Percentiles rank a stretch among this genome's conserved stretches.
phyloP scores from a whole-genome alignment of 2,888 invertebrate genomes.

The Agriopis marginaria region DNA sequence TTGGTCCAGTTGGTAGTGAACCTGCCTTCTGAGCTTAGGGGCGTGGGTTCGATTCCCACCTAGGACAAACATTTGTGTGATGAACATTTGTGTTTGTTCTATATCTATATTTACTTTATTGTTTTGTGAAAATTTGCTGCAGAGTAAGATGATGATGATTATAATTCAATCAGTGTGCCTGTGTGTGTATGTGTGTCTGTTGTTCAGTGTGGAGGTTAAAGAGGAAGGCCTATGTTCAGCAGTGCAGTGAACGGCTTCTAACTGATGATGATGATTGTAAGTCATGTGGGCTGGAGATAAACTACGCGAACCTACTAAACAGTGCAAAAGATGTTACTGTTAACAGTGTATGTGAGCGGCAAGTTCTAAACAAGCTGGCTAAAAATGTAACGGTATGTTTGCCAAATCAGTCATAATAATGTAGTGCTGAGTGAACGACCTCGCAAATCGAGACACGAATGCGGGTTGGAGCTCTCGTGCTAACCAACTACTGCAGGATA shows the following conservation, averaged over 20 bases:
- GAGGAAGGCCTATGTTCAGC: no score
- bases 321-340: slow-evolving; percentile 16
- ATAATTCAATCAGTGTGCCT: no score
- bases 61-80: no score
- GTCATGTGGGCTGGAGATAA: slow-evolving; percentile 9
- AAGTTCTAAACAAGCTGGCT: slow-evolving; percentile 51
- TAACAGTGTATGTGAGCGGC: slow-evolving; percentile 22
- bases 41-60: no score
- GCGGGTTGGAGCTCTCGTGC: slow-evolving; percentile 47
- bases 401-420: slow-evolving; percentile 73
- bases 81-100: no score
- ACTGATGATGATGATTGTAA: background rate
- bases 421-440: slow-evolving; percentile 76
- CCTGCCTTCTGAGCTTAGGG: no score
- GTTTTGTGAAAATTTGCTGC: no score
- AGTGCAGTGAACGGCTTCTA: no score
- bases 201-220: no score
- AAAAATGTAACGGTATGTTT: slow-evolving; percentile 76
- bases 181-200: no score
- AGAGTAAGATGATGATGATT: background rate
- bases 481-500: background rate
- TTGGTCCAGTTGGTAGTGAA: no score
- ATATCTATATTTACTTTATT: no score
- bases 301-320: slow-evolving; percentile 10
- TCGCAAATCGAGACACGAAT: slow-evolving; percentile 54